phyloP scores from a whole-genome alignment of 2,797 vertebrate species.

The Anguilla marmorata region DNA sequence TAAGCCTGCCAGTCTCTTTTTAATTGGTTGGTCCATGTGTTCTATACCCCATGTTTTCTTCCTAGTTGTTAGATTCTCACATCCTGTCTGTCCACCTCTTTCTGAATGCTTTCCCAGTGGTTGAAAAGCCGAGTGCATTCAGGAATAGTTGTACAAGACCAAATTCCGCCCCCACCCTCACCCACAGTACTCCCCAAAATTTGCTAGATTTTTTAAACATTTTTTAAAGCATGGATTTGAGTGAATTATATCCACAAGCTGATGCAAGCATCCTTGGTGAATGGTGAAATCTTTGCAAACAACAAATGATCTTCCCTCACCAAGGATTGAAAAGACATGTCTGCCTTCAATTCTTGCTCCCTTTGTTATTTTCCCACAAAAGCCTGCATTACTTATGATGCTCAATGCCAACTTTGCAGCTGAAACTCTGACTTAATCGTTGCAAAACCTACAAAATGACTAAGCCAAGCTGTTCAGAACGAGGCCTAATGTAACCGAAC shows the following conservation, averaged over 20 bases:
- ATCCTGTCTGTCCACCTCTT: neutral
- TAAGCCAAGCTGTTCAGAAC: neutral
- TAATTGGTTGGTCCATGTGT: neutral
- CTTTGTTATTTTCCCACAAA: conserved; percentile 13
- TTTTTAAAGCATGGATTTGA: neutral
- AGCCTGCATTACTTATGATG: neutral
- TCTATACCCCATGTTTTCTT: neutral
- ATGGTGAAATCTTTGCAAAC: conserved; percentile 6
- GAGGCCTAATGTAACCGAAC: neutral
- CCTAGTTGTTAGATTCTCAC: neutral
- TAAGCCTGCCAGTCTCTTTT: neutral
- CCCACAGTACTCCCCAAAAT: neutral
- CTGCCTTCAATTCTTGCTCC: too few species aligned
- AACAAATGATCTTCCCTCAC: neutral
- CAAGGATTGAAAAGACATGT: neutral
- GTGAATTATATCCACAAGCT: neutral
- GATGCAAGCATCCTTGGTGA: conserved; percentile 14
- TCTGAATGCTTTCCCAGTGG: neutral
- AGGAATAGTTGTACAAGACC: neutral
- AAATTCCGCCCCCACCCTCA: neutral
- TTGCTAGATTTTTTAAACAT: neutral
- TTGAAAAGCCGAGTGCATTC: neutral
- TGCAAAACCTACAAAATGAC: neutral
- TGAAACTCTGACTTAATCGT: neutral
- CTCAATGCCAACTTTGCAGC: conserved; percentile 5